Evolutionary conservation across 2,797 vertebrate genomes (phyloP), one percentile per base, ranked within the genome.

Genomic region (Alosa sapidissima): DNA sequence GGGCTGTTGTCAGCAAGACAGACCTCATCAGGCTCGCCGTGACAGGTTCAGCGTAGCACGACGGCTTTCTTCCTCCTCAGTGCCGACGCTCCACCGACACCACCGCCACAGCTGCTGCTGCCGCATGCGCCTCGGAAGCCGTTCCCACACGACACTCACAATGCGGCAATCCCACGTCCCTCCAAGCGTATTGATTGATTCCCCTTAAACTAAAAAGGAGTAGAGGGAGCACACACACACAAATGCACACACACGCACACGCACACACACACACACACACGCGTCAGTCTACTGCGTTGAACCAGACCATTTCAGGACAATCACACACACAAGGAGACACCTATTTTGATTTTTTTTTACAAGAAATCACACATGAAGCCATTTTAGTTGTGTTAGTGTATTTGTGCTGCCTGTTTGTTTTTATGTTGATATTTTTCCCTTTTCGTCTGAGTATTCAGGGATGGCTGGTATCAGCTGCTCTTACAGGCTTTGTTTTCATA

Each of bases 1-100:
- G 88, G 90, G 87, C 84, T 91, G 81, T 89, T 94, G 94, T 93
- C 92, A 92, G 89, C 86, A 88, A 92, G 92, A 90, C 84, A 88
- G 92, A 91, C 89, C 89, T 90, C 88, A 87, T 89, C 86, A 89
- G 89, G 87, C 87, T 90, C n/a, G 58, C 58, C n/a, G 28, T 68
- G 62, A 68, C 62, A 68, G 28, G 62, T 68, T 68, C 62, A 68
- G 62, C 62, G 62, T 68, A 68, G 62, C 62, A 68, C 62, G 62
- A 36, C 62, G 62, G 62, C 62, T 68, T 68, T 36, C 24, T 68
- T 28, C 62, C 28, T 62, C 60, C 60, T 36, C 10, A 1, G 24
- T 13, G 24, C 28, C 62, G 33, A 28, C n/a, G 62, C 62, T 72
- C 65, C 33, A 14, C 2, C 10, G 10, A 13, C 65, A 72, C 65